These are phyloP conservation scores for Penaeus indicus DNA, from an alignment of 1,140 invertebrate species.

Conservation along the genomic window DNA sequence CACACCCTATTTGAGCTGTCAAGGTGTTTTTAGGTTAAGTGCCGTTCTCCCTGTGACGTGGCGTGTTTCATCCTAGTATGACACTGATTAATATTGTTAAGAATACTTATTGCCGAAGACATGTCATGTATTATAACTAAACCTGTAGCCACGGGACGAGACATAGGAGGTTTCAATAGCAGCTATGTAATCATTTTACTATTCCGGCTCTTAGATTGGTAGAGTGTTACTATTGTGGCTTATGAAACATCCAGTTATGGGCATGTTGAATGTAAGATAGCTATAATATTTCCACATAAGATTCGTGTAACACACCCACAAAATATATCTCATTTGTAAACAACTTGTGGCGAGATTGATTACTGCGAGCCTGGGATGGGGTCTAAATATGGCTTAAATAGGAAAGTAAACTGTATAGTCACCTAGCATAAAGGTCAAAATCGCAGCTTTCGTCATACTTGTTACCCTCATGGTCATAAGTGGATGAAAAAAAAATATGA, in stretches of 20 bases:
- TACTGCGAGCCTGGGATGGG: conserved; percentile 20
- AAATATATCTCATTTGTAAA: conserved; percentile 30
- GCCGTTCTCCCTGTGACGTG: conserved; percentile 53
- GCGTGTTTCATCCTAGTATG: conserved; percentile 62
- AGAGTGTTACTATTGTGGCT: conserved; percentile 55
- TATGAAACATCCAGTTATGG: conserved; percentile 61
- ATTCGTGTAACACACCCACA: conserved; percentile 40
- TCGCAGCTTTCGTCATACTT: conserved; percentile 37
- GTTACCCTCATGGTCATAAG: conserved; percentile 51
- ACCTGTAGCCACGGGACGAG: conserved; percentile 2
- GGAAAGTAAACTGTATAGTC: conserved; percentile 18
- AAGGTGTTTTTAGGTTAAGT: conserved; percentile 56
- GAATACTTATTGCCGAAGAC: conserved; percentile 52
- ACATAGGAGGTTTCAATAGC: conserved; percentile 38
- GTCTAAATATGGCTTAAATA: conserved; percentile 25
- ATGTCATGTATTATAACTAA: conserved; percentile 50
- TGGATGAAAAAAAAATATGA: conserved; percentile 54
- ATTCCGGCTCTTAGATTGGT: conserved; percentile 58
- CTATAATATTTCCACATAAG: conserved; percentile 41
- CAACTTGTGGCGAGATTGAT: conserved; percentile 42
- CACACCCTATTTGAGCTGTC: conserved; percentile 57
- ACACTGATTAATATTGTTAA: conserved; percentile 45
- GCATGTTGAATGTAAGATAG: conserved; percentile 62
- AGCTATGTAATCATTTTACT: conserved; percentile 59
- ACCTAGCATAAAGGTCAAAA: conserved; percentile 18